A percentile compares a stretch with the other conserved stretches of the same genome.
Evolutionary conservation across 1,140 invertebrate genomes (phyloP).

Genomic region (Spodoptera litura): DNA sequence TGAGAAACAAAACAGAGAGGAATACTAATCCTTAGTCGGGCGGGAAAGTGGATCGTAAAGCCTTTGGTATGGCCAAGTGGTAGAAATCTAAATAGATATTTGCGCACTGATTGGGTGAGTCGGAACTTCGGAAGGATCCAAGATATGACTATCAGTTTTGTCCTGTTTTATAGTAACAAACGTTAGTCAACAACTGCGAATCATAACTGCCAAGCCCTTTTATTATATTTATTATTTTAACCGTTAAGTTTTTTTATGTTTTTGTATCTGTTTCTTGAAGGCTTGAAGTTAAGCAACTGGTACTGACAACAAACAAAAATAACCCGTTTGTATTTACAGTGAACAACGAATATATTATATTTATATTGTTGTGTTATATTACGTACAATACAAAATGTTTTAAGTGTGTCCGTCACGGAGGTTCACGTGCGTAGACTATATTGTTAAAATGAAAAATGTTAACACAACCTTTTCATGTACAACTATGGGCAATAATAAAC

Average conservation of each 20-base stretch:
- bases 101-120: not conserved
- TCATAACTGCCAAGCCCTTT: not conserved
- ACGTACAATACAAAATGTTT: not conserved
- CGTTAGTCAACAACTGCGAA: not conserved
- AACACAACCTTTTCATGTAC: slow-evolving; percentile 19
- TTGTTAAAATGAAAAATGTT: slow-evolving; percentile 1
- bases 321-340: not conserved
- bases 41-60: slow-evolving; percentile 28
- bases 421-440: slow-evolving; percentile 18
- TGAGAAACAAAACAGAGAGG: slow-evolving; percentile 17
- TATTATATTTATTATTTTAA: not conserved
- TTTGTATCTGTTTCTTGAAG: too few relatives aligned
- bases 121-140: slow-evolving; percentile 30
- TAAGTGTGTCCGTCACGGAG: slow-evolving; percentile 12
- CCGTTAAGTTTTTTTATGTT: too few relatives aligned
- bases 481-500: slow-evolving; percentile 8
- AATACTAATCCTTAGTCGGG: slow-evolving; percentile 38
- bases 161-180: slow-evolving; percentile 18
- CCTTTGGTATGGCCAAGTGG: slow-evolving; percentile 1
- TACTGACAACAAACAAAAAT: slow-evolving; percentile 1
- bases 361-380: not conserved
- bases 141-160: slow-evolving; percentile 32
- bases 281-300: not conserved
- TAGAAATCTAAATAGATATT: slow-evolving; percentile 23
- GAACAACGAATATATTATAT: not conserved